Evolutionary conservation across 2,797 vertebrate genomes (phyloP).

Genomic region (Anguilla marmorata): DNA sequence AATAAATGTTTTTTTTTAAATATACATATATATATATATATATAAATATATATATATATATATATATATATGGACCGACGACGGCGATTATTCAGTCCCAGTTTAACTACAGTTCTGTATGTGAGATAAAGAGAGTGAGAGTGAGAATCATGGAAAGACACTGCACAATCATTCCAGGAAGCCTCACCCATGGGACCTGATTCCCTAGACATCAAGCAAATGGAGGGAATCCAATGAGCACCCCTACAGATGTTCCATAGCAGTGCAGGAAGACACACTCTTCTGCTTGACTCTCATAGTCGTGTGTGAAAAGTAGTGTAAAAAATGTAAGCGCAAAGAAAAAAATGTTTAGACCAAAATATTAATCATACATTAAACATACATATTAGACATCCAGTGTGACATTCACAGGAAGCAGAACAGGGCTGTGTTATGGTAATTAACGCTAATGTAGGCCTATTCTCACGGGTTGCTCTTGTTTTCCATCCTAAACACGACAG

Average conservation of each 20-base stretch:
- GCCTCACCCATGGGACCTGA: not conserved
- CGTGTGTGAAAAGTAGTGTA: no score
- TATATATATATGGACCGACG: not conserved
- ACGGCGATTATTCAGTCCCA: not conserved
- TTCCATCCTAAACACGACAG: not conserved
- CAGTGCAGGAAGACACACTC: not conserved
- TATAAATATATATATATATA: no score
- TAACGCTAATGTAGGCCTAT: not conserved
- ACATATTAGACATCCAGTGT: not conserved
- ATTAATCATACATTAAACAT: no score
- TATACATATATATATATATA: no score
- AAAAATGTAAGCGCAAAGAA: no score
- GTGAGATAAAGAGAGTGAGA: not conserved
- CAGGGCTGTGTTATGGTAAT: not conserved
- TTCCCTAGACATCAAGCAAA: not conserved
- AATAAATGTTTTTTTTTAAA: not conserved
- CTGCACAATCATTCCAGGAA: not conserved
- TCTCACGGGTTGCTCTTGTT: not conserved
- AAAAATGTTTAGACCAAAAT: no score
- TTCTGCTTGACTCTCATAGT: no score
- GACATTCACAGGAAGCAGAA: not conserved
- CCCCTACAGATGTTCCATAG: not conserved
- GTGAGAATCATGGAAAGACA: not conserved
- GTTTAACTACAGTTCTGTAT: not conserved
- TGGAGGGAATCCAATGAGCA: not conserved